Evolutionary conservation across 2,113 vertebrate genomes (phyloP).

Genomic region (Megaceryle torquata): DNA sequence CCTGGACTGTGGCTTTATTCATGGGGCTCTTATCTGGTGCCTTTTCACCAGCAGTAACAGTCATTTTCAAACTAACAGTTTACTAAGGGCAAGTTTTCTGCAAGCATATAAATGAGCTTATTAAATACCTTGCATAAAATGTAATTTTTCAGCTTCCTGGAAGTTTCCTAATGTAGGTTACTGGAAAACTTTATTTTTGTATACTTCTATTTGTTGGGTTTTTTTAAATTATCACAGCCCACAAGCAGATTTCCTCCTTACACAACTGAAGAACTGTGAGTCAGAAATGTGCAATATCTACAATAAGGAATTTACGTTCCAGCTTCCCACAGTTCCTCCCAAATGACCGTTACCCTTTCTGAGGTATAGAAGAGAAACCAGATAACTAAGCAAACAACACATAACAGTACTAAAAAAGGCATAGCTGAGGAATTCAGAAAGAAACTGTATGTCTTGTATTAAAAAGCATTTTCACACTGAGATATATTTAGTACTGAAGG

Average conservation of each 20-base stretch:
- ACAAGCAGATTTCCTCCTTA: constrained; percentile 7
- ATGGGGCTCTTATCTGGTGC: background rate
- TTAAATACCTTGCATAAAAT: constrained; percentile 2
- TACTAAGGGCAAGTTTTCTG: background rate
- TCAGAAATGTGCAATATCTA: constrained; percentile 46
- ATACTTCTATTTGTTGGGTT: background rate
- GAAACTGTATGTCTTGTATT: background rate
- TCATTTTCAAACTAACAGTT: background rate
- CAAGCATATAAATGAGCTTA: background rate
- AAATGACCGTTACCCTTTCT: constrained; percentile 25
- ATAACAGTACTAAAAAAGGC: background rate
- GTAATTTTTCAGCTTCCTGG: constrained; percentile 1
- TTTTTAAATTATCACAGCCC: background rate
- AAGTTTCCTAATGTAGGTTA: background rate
- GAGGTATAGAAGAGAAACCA: background rate
- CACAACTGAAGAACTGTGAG: constrained; percentile 15
- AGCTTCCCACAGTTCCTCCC: constrained; percentile 45
- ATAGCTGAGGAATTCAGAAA: background rate
- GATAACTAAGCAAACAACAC: background rate
- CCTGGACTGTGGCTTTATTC: background rate
- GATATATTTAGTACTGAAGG: background rate
- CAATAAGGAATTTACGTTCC: constrained; percentile 37
- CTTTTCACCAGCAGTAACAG: background rate
- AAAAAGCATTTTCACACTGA: background rate
- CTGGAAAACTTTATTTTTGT: constrained; percentile 1